Conservation (phyloP, 2,888 invertebrate genomes). For the Cheiracanthium punctorium region DNA sequence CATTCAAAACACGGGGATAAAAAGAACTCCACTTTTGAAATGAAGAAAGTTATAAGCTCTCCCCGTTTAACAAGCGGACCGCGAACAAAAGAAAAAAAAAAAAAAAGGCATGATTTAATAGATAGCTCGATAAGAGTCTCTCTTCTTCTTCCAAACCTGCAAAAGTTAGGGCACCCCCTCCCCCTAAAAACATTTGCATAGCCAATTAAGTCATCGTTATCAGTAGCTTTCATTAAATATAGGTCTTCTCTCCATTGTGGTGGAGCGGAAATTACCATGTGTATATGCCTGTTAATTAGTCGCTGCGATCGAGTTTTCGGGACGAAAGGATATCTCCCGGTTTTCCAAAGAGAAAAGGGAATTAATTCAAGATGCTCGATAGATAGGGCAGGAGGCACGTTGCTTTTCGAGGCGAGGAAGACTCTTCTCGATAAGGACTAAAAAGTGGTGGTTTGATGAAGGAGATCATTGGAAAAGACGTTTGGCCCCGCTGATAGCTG, state of each 20-base stretch:
- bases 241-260: constrained; percentile 5
- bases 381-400: no score
- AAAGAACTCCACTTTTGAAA: neutral
- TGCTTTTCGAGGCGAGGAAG: neutral
- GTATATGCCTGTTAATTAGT: constrained; percentile 51
- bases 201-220: constrained; percentile 51
- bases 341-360: neutral
- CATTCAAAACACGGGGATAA: neutral
- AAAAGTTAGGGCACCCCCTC: neutral
- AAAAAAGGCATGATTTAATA: neutral
- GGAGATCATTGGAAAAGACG: neutral
- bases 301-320: neutral
- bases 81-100: neutral
- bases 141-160: neutral
- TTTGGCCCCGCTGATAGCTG: neutral
- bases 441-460: neutral
- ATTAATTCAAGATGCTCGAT: neutral
- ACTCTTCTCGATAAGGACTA: neutral
- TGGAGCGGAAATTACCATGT: constrained; percentile 39
- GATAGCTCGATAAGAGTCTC: neutral
- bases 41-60: neutral
- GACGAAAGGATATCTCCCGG: neutral
- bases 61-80: neutral
- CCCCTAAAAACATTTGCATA: constrained; percentile 53
- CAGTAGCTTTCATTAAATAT: constrained; percentile 44